Conservation (phyloP, 2,888 invertebrate species). For the Tipula vernalis region DNA sequence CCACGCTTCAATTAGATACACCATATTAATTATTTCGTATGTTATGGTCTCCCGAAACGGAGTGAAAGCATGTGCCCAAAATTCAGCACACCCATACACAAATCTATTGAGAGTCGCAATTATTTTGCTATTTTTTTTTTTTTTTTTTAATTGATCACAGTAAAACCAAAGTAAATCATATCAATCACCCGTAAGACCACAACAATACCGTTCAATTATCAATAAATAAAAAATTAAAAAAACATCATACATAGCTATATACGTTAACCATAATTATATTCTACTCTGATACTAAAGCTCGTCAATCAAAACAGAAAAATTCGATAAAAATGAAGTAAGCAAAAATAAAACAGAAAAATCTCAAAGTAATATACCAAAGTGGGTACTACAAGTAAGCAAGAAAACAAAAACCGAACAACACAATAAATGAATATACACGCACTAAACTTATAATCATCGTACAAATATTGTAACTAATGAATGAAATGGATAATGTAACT, state of each 20-base stretch:
- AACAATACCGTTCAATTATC: constrained; percentile 4
- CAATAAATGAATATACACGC: constrained; percentile 7
- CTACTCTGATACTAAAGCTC: background rate
- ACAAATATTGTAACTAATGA: constrained; percentile 10
- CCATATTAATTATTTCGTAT: too few species aligned
- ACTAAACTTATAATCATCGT: constrained; percentile 10
- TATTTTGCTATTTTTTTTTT: too few species aligned
- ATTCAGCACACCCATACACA: background rate
- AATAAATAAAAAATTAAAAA: background rate
- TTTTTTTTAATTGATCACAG: background rate
- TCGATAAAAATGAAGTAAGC: constrained; percentile 4
- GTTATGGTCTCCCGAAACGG: too few species aligned
- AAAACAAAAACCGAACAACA: background rate
- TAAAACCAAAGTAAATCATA: background rate
- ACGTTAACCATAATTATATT: background rate
- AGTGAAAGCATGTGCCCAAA: background rate
- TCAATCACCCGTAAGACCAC: background rate
- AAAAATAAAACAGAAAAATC: background rate
- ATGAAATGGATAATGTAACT: constrained; percentile 10
- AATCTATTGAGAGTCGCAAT: background rate
- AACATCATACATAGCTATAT: background rate
- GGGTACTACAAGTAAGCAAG: background rate
- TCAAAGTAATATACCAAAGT: background rate
- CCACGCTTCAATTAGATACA: too few species aligned
- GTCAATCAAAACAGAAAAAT: background rate